Conservation (phyloP, 2,797 vertebrate species). For the Cheirogaleus major region DNA sequence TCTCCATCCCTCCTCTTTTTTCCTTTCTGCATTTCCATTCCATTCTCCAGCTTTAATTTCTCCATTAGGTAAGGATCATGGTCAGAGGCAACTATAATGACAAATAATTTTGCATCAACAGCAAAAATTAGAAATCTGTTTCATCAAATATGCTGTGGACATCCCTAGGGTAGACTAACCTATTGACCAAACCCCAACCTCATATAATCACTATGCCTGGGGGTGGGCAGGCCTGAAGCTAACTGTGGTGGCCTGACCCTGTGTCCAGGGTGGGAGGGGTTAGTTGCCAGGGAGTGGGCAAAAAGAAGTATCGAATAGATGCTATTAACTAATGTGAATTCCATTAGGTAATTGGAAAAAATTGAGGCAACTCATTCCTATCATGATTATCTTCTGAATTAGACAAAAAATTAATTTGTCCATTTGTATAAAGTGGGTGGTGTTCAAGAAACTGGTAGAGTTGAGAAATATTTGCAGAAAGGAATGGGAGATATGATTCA, state of each 20-base stretch:
- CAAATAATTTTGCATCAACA: neutral
- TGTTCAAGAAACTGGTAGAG: neutral
- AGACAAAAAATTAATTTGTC: neutral
- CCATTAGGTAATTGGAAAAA: neutral
- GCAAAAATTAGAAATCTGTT: neutral
- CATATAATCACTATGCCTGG: neutral
- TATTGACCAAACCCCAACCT: neutral
- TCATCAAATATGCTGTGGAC: neutral
- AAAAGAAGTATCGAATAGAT: neutral
- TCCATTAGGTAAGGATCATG: neutral
- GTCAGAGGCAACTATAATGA: neutral
- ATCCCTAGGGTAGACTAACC: neutral
- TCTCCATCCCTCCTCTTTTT: neutral
- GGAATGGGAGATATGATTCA: neutral
- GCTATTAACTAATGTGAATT: neutral
- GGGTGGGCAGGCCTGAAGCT: neutral
- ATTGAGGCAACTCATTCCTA: neutral
- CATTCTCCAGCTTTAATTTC: neutral
- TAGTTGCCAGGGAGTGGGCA: neutral
- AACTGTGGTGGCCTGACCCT: neutral
- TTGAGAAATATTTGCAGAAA: constrained; percentile 4
- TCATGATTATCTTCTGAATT: neutral
- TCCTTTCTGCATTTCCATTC: neutral
- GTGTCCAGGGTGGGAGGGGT: neutral
- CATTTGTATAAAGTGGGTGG: neutral